A percentile compares a stretch with the other conserved stretches of the same genome.
Conservation (phyloP, 2,797 vertebrate genomes). For the Gila robusta region DNA sequence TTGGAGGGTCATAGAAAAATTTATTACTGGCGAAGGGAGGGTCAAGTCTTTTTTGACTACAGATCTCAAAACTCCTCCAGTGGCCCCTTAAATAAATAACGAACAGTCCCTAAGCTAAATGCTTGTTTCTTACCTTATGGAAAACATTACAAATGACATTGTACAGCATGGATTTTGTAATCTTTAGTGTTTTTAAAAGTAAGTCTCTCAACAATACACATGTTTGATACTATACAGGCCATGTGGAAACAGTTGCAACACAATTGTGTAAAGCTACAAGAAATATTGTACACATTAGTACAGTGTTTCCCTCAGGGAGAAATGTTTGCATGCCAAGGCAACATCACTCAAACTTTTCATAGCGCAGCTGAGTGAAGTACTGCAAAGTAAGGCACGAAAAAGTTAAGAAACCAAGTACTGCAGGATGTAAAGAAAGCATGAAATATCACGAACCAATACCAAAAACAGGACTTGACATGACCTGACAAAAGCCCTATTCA, state of each 20-base stretch:
- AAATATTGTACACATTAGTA: conserved; percentile 16
- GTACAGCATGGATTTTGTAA: neutral
- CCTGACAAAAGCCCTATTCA: too few species aligned
- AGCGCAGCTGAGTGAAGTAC: neutral
- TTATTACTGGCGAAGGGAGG: too few species aligned
- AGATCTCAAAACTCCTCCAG: too few species aligned
- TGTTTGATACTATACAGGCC: conserved; percentile 10
- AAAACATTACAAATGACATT: neutral
- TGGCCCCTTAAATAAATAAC: too few species aligned
- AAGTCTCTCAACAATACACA: neutral
- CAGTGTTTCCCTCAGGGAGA: neutral
- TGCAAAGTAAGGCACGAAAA: neutral
- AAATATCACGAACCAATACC: neutral
- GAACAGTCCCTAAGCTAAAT: too few species aligned
- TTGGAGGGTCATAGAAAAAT: too few species aligned
- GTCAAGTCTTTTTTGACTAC: too few species aligned
- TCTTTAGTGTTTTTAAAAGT: neutral
- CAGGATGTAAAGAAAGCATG: neutral
- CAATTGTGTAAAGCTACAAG: neutral
- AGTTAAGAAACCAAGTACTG: neutral
- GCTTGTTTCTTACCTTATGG: neutral
- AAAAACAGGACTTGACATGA: neutral
- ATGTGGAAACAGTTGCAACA: neutral
- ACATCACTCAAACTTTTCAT: conserved; percentile 22
- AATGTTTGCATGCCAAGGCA: conserved; percentile 19